Conservation (phyloP, 2,797 vertebrate species). For the Scolopax bukidnonensis region DNA sequence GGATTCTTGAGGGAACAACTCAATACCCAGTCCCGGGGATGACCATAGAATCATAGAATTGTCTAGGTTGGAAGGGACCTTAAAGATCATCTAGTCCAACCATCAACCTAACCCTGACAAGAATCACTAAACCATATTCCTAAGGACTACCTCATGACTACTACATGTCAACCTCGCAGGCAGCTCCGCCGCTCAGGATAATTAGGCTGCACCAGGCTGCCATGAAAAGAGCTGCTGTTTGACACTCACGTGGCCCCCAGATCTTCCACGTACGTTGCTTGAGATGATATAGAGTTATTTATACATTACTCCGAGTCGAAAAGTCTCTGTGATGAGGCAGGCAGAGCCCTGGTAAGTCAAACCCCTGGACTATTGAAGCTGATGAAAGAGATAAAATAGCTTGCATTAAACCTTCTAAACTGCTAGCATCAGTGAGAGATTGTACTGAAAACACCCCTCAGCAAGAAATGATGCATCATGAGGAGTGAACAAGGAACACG, state of each 20-base stretch:
- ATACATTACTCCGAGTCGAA: neutral
- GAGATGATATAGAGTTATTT: constrained; percentile 2
- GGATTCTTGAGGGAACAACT: constrained; percentile 35
- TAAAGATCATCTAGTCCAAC: too few relatives aligned
- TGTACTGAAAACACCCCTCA: neutral
- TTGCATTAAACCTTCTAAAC: constrained; percentile 30
- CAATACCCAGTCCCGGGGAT: neutral
- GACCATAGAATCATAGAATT: neutral
- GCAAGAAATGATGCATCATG: neutral
- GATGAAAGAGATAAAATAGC: constrained; percentile 18
- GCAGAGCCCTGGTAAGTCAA: constrained; percentile 17
- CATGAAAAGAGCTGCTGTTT: neutral
- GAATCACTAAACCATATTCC: too few relatives aligned
- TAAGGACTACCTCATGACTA: too few relatives aligned
- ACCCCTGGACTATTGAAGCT: neutral
- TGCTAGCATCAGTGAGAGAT: neutral
- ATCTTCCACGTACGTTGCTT: neutral
- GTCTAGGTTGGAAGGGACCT: too few relatives aligned
- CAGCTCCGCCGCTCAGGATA: neutral
- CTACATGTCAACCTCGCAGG: neutral
- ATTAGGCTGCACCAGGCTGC: neutral
- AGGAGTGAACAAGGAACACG: neutral
- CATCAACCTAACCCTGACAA: too few relatives aligned
- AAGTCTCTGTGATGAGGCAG: constrained; percentile 8
- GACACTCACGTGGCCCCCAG: neutral